These are phyloP conservation scores for Gadopsis bispinosus DNA, from an alignment of 2,797 vertebrate genomes.

Conservation along the genomic window DNA sequence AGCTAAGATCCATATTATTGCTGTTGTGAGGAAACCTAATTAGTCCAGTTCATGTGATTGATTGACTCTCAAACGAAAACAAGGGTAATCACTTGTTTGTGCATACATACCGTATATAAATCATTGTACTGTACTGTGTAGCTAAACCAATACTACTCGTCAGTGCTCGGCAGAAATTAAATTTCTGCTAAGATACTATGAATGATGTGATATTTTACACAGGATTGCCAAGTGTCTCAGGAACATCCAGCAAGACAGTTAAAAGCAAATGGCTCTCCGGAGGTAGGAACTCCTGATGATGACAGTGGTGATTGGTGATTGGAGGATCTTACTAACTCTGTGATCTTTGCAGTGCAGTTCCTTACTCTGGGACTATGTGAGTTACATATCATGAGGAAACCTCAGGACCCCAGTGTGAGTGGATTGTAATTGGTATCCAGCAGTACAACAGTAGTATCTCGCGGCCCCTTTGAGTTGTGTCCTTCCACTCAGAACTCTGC, in stretches of 20 bases:
- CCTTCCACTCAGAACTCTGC: conserved; percentile 40
- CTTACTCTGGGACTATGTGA: conserved; percentile 11
- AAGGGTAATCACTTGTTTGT: conserved; percentile 13
- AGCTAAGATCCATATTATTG: conserved; percentile 58
- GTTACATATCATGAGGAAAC: conserved; percentile 46
- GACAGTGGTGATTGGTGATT: conserved; percentile 19
- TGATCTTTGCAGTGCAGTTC: conserved; percentile 50
- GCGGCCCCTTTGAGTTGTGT: conserved; percentile 45
- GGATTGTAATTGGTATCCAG: conserved; percentile 68
- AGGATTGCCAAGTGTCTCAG: background rate
- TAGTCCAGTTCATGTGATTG: conserved; percentile 60
- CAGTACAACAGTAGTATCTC: conserved; percentile 36
- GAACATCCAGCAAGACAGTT: background rate
- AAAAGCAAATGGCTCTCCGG: conserved; percentile 1
- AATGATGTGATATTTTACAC: conserved; percentile 3
- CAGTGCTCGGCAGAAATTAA: background rate
- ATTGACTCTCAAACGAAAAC: conserved; percentile 38
- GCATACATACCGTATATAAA: background rate
- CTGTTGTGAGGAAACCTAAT: conserved; percentile 61
- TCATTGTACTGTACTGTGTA: background rate
- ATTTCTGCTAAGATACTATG: background rate
- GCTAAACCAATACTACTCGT: background rate
- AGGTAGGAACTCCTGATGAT: conserved; percentile 6
- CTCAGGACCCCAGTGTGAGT: conserved; percentile 48
- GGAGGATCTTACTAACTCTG: conserved; percentile 26